Base-by-base conservation (phyloP, 64 coral and sea anemone species). In the Montipora efflorescens region DNA sequence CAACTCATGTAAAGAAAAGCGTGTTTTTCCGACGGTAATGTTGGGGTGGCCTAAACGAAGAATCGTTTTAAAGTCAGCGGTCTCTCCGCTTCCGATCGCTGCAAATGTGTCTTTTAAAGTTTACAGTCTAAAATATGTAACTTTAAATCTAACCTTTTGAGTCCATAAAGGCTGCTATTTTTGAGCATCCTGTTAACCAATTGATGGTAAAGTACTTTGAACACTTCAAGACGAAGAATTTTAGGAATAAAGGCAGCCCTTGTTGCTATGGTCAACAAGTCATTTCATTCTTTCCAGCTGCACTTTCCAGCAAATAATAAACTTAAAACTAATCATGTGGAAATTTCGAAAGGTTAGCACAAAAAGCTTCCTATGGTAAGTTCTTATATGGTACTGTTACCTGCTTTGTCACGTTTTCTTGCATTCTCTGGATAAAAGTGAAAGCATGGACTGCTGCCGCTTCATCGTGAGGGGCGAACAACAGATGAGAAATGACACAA, bases 341-440 rank as follows among this genome's bases (percentile, higher is more conserved):
- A 71, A 71, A 71, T 0, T 71, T 71, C 68, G 18, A 71, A 71
- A 71, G 68, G 68, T 71, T 23, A n/a, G 21, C 68, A 71, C 8
- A 71, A 71, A 71, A 71, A 71, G 68, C 68, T 71, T 71, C 68
- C 21, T 71, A 71, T 71, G 68, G 68, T 71, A 71, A 71, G 68
- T 71, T 71, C 68, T 71, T 71, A 7, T 71, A 71, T 71, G 67
- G 67, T 71, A 19, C 67, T 71, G 20, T 71, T 71, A 71, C 68
- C 18, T 71, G 68, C 68, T 71, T 71, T 22, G 68, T 71, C 68
- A 15, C 18, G 68, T 71, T 71, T 71, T 71, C 68, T 71, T 71
- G 68, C 68, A 13, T 71, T 19, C 68, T 71, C 68, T 71, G 68
- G 68, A 71, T 71, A 71, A 71, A 71, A 71, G 18, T 71, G 68